Base-by-base conservation (phyloP, 1,140 invertebrate genomes). In the Frieseomelitta varia region DNA sequence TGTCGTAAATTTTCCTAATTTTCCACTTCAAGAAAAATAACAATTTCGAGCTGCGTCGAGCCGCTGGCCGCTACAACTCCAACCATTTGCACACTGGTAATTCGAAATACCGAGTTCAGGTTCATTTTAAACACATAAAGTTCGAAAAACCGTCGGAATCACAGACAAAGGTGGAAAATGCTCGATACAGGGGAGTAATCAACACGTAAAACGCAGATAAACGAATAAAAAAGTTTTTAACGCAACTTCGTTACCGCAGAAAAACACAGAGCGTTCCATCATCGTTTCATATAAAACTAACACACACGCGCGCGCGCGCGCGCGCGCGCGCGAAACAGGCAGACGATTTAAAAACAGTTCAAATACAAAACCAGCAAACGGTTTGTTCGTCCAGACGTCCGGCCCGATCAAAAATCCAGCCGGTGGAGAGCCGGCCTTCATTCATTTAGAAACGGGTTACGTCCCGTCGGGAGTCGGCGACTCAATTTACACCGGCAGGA, bases 401-500 rank as follows among this genome's bases (percentile, higher is more conserved):
- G 24, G 24, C n/a, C n/a, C 53, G 63, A 55, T 51, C 21, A 71
- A 53, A 69, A 58, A 61, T 79, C 55, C 47, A 30, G 12, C 34
- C n/a, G 47, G 21, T 0, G 8, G 39, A 34, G 19, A 58, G 55
- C 14, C 55, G 55, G 39, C 39, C 30, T 78, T 68, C 63, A 53
- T 78, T 78, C 76, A 78, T 78, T 78, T 67, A 71, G 65, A 79
- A 72, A 53, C 51, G 19, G 19, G 63, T 77, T 77, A 61, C 30
- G 63, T 65, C 19, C 39, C 27, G 10, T 24, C 65, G 65, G 14
- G 27, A 56, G 10, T 15, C 61, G 51, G 19, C 24, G 63, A 78
- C 73, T 78, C 81, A 77, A 83, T 83, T 76, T 78, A 78, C 74
- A 61, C 81, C 39, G 73, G 61, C 34, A 47, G 39, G 80, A 78